Evolutionary conservation across 2,113 vertebrate genomes (phyloP), one percentile per base, ranked within the genome.

Genomic region (Rhinoderma darwinii): DNA sequence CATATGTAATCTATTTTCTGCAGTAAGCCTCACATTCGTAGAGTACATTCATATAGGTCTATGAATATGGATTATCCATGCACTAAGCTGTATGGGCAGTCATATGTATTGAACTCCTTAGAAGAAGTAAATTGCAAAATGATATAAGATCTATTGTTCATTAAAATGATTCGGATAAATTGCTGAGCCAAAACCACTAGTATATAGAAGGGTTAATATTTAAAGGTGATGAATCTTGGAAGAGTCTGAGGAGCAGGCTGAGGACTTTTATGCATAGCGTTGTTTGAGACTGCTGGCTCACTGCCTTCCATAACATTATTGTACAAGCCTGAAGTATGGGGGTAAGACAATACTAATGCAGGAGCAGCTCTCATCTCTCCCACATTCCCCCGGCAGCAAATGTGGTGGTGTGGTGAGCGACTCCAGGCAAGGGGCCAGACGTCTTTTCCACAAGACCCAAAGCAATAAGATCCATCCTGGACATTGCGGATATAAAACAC

Each of bases 401-500:
- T 61, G 20, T 37, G 59, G 85, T 37, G 66, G 86, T 87, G 86
- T 27, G 70, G 86, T 82, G 30, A 87, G 86, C 51, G 50, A 78
- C 86, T 75, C 79, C 39, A 30, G 86, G 86, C 86, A 87, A 22
- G 8, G 27, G 68, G 78, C 75, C 86, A 80, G 79, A 72, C 37
- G 22, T 59, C 76, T 59, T 82, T 82, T 87, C 78, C 85, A 81
- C 78, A 72, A 37, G 85, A 61, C 79, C 86, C 68, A 82, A 75
- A 75, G 86, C 80, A 87, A 87, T 86, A 81, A 41, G 85, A 86
- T 86, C 85, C 66, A 73, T 86, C 77, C 86, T 82, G 86, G 50
- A 82, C 72, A 79, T 87, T 61, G 70, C 14, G 78, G 78, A 82
- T 74, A 87, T 87, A 87, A 82, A 82, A 87, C 78, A 82, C 86